Conservation (phyloP, 2,797 vertebrate species). For the Anomalospiza imberbis region DNA sequence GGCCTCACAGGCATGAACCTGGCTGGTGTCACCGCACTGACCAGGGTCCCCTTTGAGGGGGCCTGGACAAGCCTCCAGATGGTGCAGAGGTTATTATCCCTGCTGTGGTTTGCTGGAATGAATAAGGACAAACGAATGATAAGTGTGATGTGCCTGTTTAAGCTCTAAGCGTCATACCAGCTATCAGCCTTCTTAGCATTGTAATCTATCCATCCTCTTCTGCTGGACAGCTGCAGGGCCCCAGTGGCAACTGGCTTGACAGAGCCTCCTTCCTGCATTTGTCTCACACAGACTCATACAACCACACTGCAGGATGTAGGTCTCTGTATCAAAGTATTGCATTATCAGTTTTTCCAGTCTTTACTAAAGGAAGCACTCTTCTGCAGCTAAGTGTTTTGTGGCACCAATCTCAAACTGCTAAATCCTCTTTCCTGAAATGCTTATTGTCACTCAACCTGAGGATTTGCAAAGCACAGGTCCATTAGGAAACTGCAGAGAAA, state of each 20-base stretch:
- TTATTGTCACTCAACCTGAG: neutral
- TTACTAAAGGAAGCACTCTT: neutral
- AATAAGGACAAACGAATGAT: neutral
- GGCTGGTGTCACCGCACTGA: neutral
- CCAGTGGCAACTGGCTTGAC: neutral
- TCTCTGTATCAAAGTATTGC: neutral
- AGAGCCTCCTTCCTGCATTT: neutral
- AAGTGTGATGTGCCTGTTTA: neutral
- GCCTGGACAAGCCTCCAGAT: neutral
- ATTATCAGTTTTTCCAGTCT: neutral
- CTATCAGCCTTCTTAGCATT: neutral
- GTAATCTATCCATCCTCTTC: neutral
- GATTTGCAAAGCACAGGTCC: neutral
- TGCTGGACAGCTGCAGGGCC: neutral
- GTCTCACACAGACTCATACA: neutral
- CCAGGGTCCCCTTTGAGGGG: neutral
- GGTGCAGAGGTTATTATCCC: neutral
- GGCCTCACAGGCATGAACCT: slow-evolving; percentile 8
- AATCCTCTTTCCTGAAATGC: neutral
- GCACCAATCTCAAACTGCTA: neutral
- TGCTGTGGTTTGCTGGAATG: neutral
- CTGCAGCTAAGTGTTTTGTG: neutral
- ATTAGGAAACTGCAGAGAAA: neutral
- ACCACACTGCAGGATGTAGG: neutral
- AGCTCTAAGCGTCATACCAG: neutral